Evolutionary conservation across 2,888 invertebrate species (phyloP), one percentile per base, ranked within the genome.

Genomic region (Acanthacorydalis orientalis): DNA sequence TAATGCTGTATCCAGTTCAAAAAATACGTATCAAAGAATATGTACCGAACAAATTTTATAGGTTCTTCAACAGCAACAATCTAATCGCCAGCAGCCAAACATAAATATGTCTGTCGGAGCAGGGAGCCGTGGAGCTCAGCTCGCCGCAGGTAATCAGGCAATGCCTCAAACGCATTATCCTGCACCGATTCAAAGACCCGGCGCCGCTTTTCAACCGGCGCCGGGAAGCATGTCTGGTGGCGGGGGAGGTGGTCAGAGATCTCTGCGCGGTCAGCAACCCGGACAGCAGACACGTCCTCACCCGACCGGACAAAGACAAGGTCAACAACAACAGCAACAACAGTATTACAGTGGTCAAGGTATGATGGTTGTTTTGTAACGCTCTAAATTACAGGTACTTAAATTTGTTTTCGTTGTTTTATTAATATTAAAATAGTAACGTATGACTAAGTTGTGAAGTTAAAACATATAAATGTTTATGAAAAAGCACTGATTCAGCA

Each of bases 261-360:
- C 53, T 58, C 65, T 54, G 60, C 67, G 59, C 55, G 60, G 58
- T 62, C 63, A 60, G 61, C 62, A 61, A 57, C 65, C 54, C 55
- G 62, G 54, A 58, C 60, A 54, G 51, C 57, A 57, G 41, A 56
- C 56, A 11, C 32, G 34, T n/a, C 40, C 31, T 15, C 44, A 46
- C 11, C 31, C 44, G 12, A 48, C 48, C 33, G 32, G 12, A n/a
- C 31, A 31, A 16, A 23, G 41, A 41, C 54, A 56, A 23, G 23
- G 23, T 2, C 23, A 23, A 23, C 23, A 23, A 59, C 63, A 64
- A 49, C 63, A 64, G 60, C 64, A 64, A 45, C 67, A 70, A 53
- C 70, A 72, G 63, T 73, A 72, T 60, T 73, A 72, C 57, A 62
- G 67, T 47, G 61, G 63, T 51, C 70, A 69, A 65, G 67, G 70